These are phyloP conservation scores for Galerucella nymphaeae DNA, from an alignment of 2,888 invertebrate species.

Conservation along the genomic window DNA sequence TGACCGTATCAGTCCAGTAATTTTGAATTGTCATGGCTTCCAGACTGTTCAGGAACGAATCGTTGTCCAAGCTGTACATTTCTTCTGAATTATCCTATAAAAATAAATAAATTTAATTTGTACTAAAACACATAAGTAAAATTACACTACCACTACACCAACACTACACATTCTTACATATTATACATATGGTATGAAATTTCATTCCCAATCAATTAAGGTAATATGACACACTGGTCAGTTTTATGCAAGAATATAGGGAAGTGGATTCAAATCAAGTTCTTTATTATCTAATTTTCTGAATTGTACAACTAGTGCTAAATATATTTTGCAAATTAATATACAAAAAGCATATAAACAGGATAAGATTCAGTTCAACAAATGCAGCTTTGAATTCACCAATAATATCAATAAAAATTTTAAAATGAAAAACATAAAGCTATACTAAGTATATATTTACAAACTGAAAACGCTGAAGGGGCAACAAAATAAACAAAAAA, in stretches of 20 bases:
- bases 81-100: constrained; percentile 92
- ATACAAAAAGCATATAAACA: background rate
- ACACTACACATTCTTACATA: too few species aligned
- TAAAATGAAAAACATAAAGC: too few species aligned
- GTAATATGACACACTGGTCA: too few species aligned
- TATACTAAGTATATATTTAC: background rate
- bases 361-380: background rate
- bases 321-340: constrained; percentile 1
- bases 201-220: too few species aligned
- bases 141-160: too few species aligned
- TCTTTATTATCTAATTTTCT: background rate
- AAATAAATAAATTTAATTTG: constrained; percentile 29
- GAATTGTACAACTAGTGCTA: constrained; percentile 11
- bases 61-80: constrained; percentile 94
- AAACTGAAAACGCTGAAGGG: constrained; percentile 24
- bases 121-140: too few species aligned
- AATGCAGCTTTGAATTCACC: background rate
- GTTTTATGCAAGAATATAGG: too few species aligned
- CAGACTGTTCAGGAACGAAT: constrained; percentile 91
- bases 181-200: too few species aligned
- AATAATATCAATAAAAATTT: too few species aligned
- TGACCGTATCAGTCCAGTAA: constrained; percentile 92
- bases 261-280: too few species aligned
- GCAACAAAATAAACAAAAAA: constrained; percentile 50
- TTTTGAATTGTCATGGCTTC: constrained; percentile 96